phyloP scores from a whole-genome alignment of 2,797 vertebrate species.

The Enteromius trimaculatus region DNA sequence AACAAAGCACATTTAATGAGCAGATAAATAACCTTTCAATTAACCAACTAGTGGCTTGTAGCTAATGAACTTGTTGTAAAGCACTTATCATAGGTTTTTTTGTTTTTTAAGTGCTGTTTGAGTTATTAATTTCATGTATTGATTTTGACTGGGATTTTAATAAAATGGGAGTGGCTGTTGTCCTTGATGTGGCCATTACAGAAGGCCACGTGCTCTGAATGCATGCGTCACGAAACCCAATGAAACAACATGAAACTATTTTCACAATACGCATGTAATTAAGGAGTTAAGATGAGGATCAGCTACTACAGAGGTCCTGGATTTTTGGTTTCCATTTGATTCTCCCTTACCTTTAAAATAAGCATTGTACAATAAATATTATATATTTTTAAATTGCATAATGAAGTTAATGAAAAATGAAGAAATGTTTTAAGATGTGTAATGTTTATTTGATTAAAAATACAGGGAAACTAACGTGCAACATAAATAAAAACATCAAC shows the following conservation, averaged over 20 bases:
- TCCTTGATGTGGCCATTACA: background rate
- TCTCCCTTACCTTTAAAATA: background rate
- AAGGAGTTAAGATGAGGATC: background rate
- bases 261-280: background rate
- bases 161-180: background rate
- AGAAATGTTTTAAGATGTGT: background rate
- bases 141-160: background rate
- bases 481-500: no score
- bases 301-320: background rate
- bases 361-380: background rate
- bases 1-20: background rate
- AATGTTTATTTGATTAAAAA: background rate
- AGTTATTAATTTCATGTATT: background rate
- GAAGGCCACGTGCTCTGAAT: background rate
- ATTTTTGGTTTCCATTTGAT: background rate
- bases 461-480: background rate
- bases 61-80: background rate
- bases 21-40: conserved; percentile 15
- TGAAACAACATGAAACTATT: background rate
- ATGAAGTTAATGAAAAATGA: background rate
- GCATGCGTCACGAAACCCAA: background rate
- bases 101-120: background rate
- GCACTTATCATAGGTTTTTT: background rate
- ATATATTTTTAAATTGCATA: background rate
- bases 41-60: background rate